A percentile compares a stretch with the other conserved stretches of the same genome.
phyloP scores from a whole-genome alignment of 2,797 vertebrate genomes.

The Hydrocynus forskahlii region DNA sequence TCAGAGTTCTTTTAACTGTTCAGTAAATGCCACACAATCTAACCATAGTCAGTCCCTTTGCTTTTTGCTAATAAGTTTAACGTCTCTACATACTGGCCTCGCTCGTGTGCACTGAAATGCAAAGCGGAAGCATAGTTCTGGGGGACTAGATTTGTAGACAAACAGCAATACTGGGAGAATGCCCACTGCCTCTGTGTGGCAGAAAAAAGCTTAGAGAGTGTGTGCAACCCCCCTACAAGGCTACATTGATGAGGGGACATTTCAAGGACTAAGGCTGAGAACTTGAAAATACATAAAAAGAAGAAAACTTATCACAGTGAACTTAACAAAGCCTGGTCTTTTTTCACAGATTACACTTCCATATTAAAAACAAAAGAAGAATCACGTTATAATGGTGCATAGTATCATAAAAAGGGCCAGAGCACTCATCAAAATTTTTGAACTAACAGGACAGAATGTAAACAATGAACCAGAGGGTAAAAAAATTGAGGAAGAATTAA shows the following conservation, averaged over 20 bases:
- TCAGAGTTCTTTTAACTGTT: slow-evolving; percentile 30
- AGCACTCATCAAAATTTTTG: slow-evolving; percentile 22
- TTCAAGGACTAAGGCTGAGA: slow-evolving; percentile 52
- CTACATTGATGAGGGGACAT: slow-evolving; percentile 41
- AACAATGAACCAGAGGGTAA: slow-evolving; percentile 33
- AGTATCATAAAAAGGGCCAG: slow-evolving; percentile 61
- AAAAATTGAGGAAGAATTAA: slow-evolving; percentile 24
- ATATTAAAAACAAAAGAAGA: slow-evolving; percentile 48
- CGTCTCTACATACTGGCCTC: not conserved
- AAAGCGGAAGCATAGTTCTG: slow-evolving; percentile 29
- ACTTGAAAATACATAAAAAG: slow-evolving; percentile 53
- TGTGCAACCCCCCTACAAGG: slow-evolving; percentile 38
- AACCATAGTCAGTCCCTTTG: not conserved
- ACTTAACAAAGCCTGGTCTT: slow-evolving; percentile 59
- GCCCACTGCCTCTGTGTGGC: slow-evolving; percentile 43
- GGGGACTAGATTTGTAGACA: slow-evolving; percentile 31
- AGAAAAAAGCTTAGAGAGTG: slow-evolving; percentile 51
- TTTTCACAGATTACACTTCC: slow-evolving; percentile 54
- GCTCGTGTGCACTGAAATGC: slow-evolving; percentile 46
- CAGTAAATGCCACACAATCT: not conserved
- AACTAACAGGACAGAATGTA: slow-evolving; percentile 58
- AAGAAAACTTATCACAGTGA: slow-evolving; percentile 72
- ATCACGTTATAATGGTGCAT: slow-evolving; percentile 68
- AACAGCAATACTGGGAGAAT: slow-evolving; percentile 38
- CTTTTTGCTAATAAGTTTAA: slow-evolving; percentile 1